Evolutionary conservation across 2,797 vertebrate species (phyloP).

Genomic region (Myotis findleyi): DNA sequence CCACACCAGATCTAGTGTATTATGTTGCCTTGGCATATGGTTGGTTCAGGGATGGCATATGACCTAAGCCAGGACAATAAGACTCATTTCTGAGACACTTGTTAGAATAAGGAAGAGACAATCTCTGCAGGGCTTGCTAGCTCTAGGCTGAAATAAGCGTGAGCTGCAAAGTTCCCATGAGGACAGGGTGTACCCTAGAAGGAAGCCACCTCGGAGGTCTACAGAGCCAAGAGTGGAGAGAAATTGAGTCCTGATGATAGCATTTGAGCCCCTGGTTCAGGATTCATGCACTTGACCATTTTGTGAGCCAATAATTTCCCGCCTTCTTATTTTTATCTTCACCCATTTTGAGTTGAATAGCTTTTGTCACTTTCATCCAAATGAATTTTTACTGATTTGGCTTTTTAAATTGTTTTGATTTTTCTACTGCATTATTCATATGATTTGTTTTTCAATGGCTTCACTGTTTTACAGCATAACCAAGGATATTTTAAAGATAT

Average conservation of each 20-base stretch:
- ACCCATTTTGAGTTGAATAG: background rate
- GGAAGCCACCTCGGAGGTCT: background rate
- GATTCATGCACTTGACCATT: background rate
- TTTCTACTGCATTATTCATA: conserved; percentile 30
- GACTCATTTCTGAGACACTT: background rate
- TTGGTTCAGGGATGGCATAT: background rate
- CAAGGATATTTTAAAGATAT: conserved; percentile 24
- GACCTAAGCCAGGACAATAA: background rate
- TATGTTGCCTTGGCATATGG: background rate
- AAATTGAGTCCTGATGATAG: conserved; percentile 11
- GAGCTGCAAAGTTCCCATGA: background rate
- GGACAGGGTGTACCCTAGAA: background rate
- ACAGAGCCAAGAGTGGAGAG: background rate
- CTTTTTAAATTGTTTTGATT: conserved; percentile 22
- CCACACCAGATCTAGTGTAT: background rate
- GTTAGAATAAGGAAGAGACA: background rate
- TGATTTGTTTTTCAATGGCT: background rate
- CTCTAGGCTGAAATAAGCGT: background rate
- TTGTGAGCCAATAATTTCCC: background rate
- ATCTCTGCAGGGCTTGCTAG: background rate
- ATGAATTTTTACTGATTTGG: conserved; percentile 20
- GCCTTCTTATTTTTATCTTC: conserved; percentile 10
- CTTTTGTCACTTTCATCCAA: background rate
- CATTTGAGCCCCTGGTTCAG: background rate
- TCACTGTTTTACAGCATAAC: background rate